These are phyloP conservation scores for Clavelina lepadiformis DNA, from an alignment of 23 tunicate genomes.

Conservation along the genomic window DNA sequence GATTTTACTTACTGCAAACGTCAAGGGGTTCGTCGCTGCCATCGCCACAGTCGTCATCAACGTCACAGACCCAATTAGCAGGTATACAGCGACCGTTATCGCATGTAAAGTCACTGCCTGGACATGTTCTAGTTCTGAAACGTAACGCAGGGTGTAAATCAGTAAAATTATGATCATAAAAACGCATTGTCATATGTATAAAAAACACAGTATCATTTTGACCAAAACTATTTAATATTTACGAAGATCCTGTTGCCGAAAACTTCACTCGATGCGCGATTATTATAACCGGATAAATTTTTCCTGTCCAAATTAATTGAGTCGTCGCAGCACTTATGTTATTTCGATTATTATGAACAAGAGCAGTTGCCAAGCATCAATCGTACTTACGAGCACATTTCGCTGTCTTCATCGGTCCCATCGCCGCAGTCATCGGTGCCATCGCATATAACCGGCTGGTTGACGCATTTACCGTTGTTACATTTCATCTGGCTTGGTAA, in stretches of 20 bases:
- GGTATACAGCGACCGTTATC: conserved; percentile 70
- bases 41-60: conserved; percentile 87
- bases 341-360: too few species aligned
- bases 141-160: too few species aligned
- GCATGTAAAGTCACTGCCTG: conserved; percentile 54
- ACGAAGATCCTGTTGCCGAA: too few species aligned
- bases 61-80: conserved; percentile 51
- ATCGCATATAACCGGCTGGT: conserved; percentile 35
- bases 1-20: conserved; percentile 32
- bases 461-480: conserved; percentile 47
- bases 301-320: too few species aligned
- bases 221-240: too few species aligned
- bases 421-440: conserved; percentile 75
- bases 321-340: too few species aligned
- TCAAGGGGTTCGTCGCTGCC: conserved; percentile 60
- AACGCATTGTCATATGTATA: too few species aligned
- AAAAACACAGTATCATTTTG: too few species aligned
- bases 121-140: conserved; percentile 58
- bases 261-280: too few species aligned
- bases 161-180: too few species aligned
- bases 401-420: conserved; percentile 40
- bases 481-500: conserved; percentile 57
- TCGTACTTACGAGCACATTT: conserved; percentile 14
- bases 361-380: too few species aligned
- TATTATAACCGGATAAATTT: too few species aligned